Evolutionary conservation across 2,113 vertebrate genomes (phyloP).

Genomic region (Malurus alboscapulatus): DNA sequence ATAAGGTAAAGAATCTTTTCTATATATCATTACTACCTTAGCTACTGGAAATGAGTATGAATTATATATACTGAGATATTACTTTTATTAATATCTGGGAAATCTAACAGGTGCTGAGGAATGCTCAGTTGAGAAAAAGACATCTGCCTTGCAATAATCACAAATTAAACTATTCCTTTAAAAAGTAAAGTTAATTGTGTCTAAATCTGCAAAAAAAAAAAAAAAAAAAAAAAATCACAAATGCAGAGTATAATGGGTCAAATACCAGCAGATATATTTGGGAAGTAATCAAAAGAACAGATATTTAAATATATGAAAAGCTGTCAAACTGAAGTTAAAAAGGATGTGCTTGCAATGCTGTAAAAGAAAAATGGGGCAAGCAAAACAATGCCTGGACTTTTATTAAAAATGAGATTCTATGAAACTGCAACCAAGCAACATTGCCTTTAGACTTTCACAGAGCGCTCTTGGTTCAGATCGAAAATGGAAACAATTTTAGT

Average conservation of each 20-base stretch:
- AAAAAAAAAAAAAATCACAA: not conserved
- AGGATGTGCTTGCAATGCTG: not conserved
- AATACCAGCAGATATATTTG: not conserved
- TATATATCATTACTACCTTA: not conserved
- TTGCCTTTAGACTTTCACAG: not conserved
- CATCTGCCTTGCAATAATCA: not conserved
- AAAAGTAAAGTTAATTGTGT: not conserved
- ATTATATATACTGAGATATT: not conserved
- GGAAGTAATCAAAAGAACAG: not conserved
- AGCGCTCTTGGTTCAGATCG: not conserved
- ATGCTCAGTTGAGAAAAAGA: not conserved
- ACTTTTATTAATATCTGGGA: not conserved
- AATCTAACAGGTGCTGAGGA: not conserved
- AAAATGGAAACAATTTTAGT: not conserved
- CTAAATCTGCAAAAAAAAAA: not conserved
- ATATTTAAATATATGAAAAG: not conserved
- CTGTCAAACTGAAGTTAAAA: not conserved
- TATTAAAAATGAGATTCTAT: not conserved
- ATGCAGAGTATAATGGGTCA: not conserved
- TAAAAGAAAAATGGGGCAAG: not conserved
- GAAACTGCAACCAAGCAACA: not conserved
- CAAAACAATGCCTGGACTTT: not conserved
- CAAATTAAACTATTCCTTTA: not conserved
- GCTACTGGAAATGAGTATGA: not conserved
- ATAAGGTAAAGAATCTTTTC: rapidly evolving